Evolutionary conservation across 2,113 vertebrate genomes (phyloP), one percentile per base, ranked within the genome.

Genomic region (Brachyistius frenatus): DNA sequence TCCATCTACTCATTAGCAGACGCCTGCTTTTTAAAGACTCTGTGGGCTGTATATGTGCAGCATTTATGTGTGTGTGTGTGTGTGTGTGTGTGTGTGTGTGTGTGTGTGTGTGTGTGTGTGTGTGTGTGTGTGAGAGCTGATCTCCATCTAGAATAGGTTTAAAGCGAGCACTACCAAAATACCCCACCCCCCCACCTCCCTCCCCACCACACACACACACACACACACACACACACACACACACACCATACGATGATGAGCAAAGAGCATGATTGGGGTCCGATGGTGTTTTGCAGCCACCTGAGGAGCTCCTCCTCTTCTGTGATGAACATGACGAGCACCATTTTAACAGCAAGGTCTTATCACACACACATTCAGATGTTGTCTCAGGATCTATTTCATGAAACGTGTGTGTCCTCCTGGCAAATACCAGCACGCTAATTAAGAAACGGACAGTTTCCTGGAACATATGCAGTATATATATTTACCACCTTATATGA

Each of bases 1-100:
- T 23, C 68, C 67, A 61, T 63, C 69, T n/a, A n/a, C 74, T 61
- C 86, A 82, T 88, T 84, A 88, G 80, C 65, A 14, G 23, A 75
- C 46, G 65, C 57, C 62, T 62, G 65, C 56, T 73, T 66, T 72
- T 70, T 15, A 37, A 11, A 57, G 66, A 53, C 37, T 69, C 39
- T 55, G n/a, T 44, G 46, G 16, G 32, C 53, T 67, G 47, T 56
- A 64, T 84, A 39, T 61, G 50, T 54, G 23, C 23, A 23, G 47
- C 60, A 54, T 49, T 46, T 49, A 55, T 49, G 79, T 57, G 58
- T 58, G 66, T 68, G 69, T 73, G 55, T 63, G 50, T 63, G 54
- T 49, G 66, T 46, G 36, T 66, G 52, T 35, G 52, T 44, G 73
- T 30, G 44, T 64, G 53, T 56, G 52, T 67, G 64, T 53, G 56